These are phyloP conservation scores for Cichlasoma orientale DNA, from an alignment of 2,797 vertebrate species.

Conservation along the genomic window DNA sequence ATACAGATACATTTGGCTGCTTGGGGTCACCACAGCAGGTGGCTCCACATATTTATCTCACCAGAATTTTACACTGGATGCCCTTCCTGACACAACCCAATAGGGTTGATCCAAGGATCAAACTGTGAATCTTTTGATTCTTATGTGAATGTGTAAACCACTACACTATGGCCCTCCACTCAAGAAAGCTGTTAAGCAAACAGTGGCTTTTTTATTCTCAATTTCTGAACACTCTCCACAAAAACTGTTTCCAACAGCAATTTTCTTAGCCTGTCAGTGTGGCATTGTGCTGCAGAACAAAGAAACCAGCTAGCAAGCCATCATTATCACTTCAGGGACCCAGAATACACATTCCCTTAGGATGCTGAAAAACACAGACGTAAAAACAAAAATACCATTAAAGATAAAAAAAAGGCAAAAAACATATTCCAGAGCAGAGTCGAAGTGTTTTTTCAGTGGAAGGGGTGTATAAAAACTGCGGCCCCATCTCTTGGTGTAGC, in stretches of 20 bases:
- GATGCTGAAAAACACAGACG: conserved; percentile 60
- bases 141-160: neutral
- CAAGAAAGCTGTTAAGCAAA: neutral
- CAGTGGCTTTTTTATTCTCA: neutral
- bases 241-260: conserved; percentile 29
- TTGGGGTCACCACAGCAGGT: neutral
- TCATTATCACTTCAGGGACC: conserved; percentile 68
- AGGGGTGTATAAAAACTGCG: conserved; percentile 47
- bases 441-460: conserved; percentile 13
- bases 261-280: conserved; percentile 35
- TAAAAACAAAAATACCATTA: conserved; percentile 74
- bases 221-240: conserved; percentile 24
- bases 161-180: neutral
- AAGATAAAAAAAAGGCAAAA: conserved; percentile 60
- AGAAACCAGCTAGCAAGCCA: conserved; percentile 52
- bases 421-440: conserved; percentile 39
- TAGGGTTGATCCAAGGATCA: neutral
- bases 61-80: neutral
- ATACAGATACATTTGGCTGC: neutral
- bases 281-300: conserved; percentile 60
- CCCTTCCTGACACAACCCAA: neutral
- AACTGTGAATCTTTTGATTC: neutral
- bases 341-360: conserved; percentile 50
- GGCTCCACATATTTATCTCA: neutral
- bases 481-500: conserved; percentile 49